Base-by-base conservation (phyloP, 2,113 vertebrate genomes). In the Addax nasomaculatus region DNA sequence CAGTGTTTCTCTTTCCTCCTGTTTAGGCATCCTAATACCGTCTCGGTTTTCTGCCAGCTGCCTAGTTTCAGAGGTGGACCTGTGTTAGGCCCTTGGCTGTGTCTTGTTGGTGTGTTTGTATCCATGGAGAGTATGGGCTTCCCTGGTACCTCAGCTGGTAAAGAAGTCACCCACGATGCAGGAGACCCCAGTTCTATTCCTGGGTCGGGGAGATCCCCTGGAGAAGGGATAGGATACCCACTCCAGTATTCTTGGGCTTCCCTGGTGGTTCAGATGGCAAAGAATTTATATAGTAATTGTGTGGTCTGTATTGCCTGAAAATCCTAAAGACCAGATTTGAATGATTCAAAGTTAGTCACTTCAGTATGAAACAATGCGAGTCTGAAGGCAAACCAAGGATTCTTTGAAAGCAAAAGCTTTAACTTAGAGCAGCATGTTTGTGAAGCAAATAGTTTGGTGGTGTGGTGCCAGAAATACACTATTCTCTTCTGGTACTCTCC, bases 301-400 rank as follows among this genome's bases (percentile, higher is more conserved):
- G 49, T 2, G n/a, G 21, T 78, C 33, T 45, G 1, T 30, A 13
- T 8, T 55, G 29, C 73, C 60, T 79, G 33, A 49, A 62, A 89
- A 33, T 36, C 53, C 79, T 89, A 3, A 80, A 70, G 49, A 57
- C 90, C 90, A 14, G 7, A 30, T 70, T 92, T 87, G 49, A 90
- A 55, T 96, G 85, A 92, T 90, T 95, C 80, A 55, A n/a, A 96
- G 78, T 88, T 93, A 90, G 62, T 93, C 84, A 95, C 64, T 76
- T 60, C 16, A 23, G 6, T 81, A 12, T 62, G 64, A 97, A 92
- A 78, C 58, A n/a, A n/a, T 87, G 83, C 16, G 30, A 92, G 27
- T 80, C 27, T 76, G 78, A 47, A 87, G 58, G 39, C 36, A 94
- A 84, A 79, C 49, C 29, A 45, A 21, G 73, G 76, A 76, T 96